Evolutionary conservation across 2,888 invertebrate genomes (phyloP), one percentile per base, ranked within the genome.

Genomic region (Sympetrum striolatum): DNA sequence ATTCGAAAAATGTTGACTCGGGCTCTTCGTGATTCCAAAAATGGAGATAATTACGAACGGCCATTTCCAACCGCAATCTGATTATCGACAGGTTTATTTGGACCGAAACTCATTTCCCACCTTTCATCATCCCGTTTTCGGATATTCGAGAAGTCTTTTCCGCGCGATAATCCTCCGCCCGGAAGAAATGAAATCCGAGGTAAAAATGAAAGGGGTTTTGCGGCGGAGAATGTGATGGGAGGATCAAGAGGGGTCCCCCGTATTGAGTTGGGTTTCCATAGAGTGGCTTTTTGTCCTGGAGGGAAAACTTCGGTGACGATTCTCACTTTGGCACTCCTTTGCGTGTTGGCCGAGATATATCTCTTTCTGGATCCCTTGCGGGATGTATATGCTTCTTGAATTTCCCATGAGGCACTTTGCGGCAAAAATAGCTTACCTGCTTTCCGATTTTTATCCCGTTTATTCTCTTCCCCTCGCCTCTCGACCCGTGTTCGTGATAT

Each of bases 381-480:
- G 86, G 86, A 86, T 86, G 86, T 60, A 86, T 86, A 86, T 86
- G 86, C 86, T 86, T 86, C 86, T 86, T 86, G 86, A 86, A 86
- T 86, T 86, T 86, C 86, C 86, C 86, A 86, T 86, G 86, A 86
- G 86, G 86, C 86, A 86, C 86, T 86, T 86, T 86, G 86, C 60
- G 86, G 86, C 86, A 39, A 86, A 86, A 86, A 86, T 86, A 86
- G 86, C 86, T 86, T 86, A 86, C 86, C 86, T 86, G 86, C 37
- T 86, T 86, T 60, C 86, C 86, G 86, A 86, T 86, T 86, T 86
- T 86, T 86, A 37, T 60, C 86, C 73, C 25, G 25, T 31, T 73
- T 53, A 12, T 53, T 14, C 15, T 25, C 22, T 8, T 37, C 35
- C 10, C 60, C 60, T 35, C 37, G 10, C 60, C 14, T n/a, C 80